Evolutionary conservation across 2,113 vertebrate genomes (phyloP), one percentile per base, ranked within the genome.

Genomic region (Chrysemys picta): DNA sequence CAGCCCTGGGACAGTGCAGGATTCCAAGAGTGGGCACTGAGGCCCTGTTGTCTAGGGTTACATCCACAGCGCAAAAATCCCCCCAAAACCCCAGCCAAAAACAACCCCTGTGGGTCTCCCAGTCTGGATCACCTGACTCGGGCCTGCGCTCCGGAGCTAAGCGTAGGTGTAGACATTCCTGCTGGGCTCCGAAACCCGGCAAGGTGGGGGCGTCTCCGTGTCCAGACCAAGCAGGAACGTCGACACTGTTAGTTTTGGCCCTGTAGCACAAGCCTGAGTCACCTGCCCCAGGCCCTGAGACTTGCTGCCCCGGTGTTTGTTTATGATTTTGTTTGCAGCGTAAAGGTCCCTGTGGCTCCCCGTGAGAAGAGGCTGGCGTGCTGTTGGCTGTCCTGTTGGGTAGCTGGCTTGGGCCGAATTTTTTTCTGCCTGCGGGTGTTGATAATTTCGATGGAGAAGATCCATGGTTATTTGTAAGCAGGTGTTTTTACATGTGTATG

Each of bases 281-380:
- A 16, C 3, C 13, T 29, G 57, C 27, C 27, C 10, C 27, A 62
- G 57, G 27, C 27, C 13, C 29, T 7, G 59, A 65, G 13, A 65
- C 19, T 65, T 52, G 42, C 35, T 52, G 80, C 86, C 80, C 80
- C 1, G 0, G 2, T 3, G 35, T 2, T 1, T 65, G 52, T 53
- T 53, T 19, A 52, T 52, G 17, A 53, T 2, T 19, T 53, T 53
- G 24, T 24, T 56, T 56, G 21, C 54, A 56, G 54, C 54, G 5
- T 9, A 56, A 16, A 24, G 62, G 35, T 1, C 35, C 31, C 35
- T n/a, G 14, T 7, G 16, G 31, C 8, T 16, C 62, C 16, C 62
- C 19, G 62, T 4, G 35, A 4, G 59, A 11, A 8, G 62, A 2
- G 62, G 5, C 59, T 13, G 29, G 11, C 9, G 13, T 3, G 59